Evolutionary conservation across 2,113 vertebrate genomes (phyloP).

Genomic region (Eptesicus fuscus): DNA sequence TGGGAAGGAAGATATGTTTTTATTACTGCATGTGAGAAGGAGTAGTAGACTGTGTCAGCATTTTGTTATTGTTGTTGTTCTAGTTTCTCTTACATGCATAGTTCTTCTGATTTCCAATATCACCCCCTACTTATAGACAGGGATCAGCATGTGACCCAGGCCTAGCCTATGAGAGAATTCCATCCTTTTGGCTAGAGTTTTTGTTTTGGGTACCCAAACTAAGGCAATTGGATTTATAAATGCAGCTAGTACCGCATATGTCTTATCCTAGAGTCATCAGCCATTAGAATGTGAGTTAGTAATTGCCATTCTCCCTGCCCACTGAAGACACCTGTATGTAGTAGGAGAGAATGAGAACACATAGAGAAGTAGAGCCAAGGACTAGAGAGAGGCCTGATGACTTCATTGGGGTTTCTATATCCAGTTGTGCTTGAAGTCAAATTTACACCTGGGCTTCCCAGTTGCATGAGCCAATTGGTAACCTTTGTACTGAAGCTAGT

Average conservation of each 20-base stretch:
- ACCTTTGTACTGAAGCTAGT: neutral
- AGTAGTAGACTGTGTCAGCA: neutral
- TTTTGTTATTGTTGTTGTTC: neutral
- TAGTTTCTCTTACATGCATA: neutral
- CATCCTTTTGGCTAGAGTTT: neutral
- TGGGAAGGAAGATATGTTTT: neutral
- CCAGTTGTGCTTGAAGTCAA: neutral
- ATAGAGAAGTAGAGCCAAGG: neutral
- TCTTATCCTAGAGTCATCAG: neutral
- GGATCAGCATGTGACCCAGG: neutral
- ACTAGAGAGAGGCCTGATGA: neutral
- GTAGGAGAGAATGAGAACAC: neutral
- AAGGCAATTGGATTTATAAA: neutral
- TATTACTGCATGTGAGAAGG: neutral
- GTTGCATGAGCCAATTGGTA: neutral
- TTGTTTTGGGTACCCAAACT: neutral
- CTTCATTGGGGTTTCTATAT: neutral
- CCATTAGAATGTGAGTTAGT: neutral
- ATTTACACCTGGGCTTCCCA: neutral
- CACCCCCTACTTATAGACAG: neutral
- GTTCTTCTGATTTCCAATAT: neutral
- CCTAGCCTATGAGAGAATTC: neutral
- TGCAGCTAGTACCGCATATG: neutral
- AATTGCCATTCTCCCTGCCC: neutral
- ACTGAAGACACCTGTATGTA: neutral